Conservation (phyloP, 2,888 invertebrate species). For the Tenthredo notha region DNA sequence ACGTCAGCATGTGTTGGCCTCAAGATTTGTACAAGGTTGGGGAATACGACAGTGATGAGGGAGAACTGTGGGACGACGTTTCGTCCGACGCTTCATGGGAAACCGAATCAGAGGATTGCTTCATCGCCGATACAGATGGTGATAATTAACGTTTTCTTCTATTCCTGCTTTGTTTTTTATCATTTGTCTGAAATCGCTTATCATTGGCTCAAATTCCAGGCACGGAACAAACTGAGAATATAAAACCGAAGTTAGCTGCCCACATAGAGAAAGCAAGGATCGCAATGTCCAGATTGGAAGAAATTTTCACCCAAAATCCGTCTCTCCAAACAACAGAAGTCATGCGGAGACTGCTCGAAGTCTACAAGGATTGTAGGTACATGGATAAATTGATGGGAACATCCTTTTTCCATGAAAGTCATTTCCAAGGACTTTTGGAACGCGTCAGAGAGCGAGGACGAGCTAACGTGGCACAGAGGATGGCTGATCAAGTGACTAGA, state of each 20-base stretch:
- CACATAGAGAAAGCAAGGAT: slow-evolving; percentile 89
- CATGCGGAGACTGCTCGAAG: slow-evolving; percentile 88
- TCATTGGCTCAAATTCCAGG: slow-evolving; percentile 49
- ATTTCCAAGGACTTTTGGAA: slow-evolving; percentile 88
- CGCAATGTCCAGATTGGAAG: slow-evolving; percentile 88
- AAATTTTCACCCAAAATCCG: slow-evolving; percentile 89
- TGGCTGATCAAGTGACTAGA: slow-evolving; percentile 85
- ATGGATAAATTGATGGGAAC: slow-evolving; percentile 93
- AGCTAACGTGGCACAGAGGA: slow-evolving; percentile 84
- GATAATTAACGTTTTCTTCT: slow-evolving; percentile 69
- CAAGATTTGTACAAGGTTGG: slow-evolving; percentile 92
- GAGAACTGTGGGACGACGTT: slow-evolving; percentile 87
- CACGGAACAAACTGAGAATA: slow-evolving; percentile 69
- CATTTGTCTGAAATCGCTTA: background rate
- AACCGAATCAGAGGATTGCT: slow-evolving; percentile 85
- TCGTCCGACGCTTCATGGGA: slow-evolving; percentile 91
- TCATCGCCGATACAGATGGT: slow-evolving; percentile 80
- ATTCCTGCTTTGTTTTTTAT: background rate
- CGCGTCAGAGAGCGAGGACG: slow-evolving; percentile 88
- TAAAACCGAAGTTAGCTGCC: slow-evolving; percentile 84
- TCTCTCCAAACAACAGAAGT: slow-evolving; percentile 88
- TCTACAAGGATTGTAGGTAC: slow-evolving; percentile 93
- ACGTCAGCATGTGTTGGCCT: slow-evolving; percentile 94
- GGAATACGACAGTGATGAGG: slow-evolving; percentile 88
- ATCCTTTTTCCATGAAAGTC: slow-evolving; percentile 90